These are phyloP conservation scores for Heliconius nattereri DNA, from an alignment of 1,140 invertebrate genomes.

Conservation along the genomic window DNA sequence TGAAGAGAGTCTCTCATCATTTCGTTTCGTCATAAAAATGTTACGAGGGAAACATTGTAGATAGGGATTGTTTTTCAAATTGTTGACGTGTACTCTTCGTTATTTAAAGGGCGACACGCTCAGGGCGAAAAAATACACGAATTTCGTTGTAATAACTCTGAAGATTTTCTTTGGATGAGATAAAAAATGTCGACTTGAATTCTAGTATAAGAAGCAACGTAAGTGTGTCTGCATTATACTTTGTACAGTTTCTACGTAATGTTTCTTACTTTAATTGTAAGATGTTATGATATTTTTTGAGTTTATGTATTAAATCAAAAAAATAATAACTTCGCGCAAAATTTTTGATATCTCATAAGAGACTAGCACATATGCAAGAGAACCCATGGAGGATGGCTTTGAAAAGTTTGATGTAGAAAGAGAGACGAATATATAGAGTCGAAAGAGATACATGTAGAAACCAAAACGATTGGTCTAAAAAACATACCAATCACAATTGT, in stretches of 20 bases:
- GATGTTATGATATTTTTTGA: neutral
- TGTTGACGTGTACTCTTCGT: constrained; percentile 38
- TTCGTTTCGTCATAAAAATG: constrained; percentile 43
- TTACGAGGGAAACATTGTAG: constrained; percentile 38
- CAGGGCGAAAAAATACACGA: constrained; percentile 10
- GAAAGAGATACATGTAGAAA: no score
- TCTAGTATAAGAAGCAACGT: neutral
- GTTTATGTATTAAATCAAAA: neutral
- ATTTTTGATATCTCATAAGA: no score
- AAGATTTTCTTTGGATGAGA: constrained; percentile 1
- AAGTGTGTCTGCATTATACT: neutral
- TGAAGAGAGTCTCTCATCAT: constrained; percentile 38
- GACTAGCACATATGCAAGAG: no score
- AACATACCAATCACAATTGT: neutral
- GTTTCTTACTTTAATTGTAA: neutral
- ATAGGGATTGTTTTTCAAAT: constrained; percentile 39
- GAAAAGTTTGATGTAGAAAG: no score
- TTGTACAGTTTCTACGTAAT: neutral
- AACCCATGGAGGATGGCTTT: no score
- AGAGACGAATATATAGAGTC: no score
- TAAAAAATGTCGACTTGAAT: neutral
- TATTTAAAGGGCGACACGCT: constrained; percentile 24
- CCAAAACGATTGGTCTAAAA: no score
- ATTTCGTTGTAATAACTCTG: constrained; percentile 9
- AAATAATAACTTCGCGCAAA: no score